phyloP scores from a whole-genome alignment of 2,113 vertebrate species.

The Macquaria australasica region DNA sequence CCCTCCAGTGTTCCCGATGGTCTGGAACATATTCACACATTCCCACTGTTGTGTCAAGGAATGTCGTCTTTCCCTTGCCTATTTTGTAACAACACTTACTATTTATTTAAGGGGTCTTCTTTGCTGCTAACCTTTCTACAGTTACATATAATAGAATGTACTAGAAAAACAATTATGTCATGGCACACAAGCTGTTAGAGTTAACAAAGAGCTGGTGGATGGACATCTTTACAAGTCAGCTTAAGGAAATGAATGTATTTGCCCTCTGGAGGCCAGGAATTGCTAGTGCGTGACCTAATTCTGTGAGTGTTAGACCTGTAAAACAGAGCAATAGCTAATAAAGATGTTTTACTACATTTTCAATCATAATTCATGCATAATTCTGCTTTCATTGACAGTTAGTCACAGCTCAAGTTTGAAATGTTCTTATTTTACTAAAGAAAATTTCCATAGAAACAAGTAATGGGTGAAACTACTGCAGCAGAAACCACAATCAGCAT shows the following conservation, averaged over 20 bases:
- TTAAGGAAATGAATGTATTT: slow-evolving; percentile 3
- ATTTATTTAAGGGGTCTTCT: neutral
- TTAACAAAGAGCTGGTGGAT: neutral
- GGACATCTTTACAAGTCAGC: neutral
- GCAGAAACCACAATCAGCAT: neutral
- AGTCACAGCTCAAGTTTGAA: neutral
- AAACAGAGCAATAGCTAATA: neutral
- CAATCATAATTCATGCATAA: neutral
- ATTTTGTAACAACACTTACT: slow-evolving; percentile 6
- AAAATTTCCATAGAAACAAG: neutral
- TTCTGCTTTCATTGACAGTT: neutral
- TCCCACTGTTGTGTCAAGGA: slow-evolving; percentile 13
- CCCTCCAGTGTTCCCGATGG: neutral
- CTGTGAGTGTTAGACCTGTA: neutral
- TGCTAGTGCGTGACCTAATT: slow-evolving; percentile 31
- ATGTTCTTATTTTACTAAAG: neutral
- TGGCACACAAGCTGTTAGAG: neutral
- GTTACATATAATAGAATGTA: neutral
- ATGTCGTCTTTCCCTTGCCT: slow-evolving; percentile 12
- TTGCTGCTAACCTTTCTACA: slow-evolving; percentile 1
- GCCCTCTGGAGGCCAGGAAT: slow-evolving; percentile 45
- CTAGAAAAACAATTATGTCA: slow-evolving; percentile 14
- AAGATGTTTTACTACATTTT: neutral
- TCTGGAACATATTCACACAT: slow-evolving; percentile 17
- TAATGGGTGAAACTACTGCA: neutral